phyloP scores from a whole-genome alignment of 2,113 vertebrate species.

The Tapirus terrestris region DNA sequence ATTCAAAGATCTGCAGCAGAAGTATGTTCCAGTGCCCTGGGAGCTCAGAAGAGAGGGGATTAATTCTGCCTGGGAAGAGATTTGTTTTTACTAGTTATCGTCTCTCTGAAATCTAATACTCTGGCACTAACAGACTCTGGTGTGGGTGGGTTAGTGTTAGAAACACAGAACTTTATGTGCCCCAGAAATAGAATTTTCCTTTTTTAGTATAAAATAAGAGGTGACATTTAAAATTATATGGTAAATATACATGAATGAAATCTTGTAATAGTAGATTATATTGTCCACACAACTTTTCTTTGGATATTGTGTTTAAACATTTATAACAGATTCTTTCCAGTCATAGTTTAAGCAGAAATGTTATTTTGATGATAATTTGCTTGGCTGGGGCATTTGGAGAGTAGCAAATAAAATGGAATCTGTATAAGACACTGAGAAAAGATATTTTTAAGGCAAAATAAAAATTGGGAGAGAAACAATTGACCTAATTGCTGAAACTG shows the following conservation, averaged over 20 bases:
- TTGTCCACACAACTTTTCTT: slow-evolving; percentile 8
- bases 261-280: background rate
- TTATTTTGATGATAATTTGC: slow-evolving; percentile 43
- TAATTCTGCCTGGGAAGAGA: slow-evolving; percentile 62
- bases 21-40: slow-evolving; percentile 23
- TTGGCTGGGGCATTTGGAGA: background rate
- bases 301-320: background rate
- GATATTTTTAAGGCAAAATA: slow-evolving; percentile 7
- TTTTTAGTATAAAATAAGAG: slow-evolving; percentile 51
- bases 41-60: slow-evolving; percentile 46
- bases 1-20: slow-evolving; percentile 48
- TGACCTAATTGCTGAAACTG: background rate
- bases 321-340: slow-evolving; percentile 1
- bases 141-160: background rate
- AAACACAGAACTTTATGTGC: background rate
- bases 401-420: background rate
- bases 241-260: slow-evolving; percentile 47
- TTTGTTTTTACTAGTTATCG: slow-evolving; percentile 58
- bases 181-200: slow-evolving; percentile 12
- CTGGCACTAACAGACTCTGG: slow-evolving; percentile 29
- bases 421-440: background rate
- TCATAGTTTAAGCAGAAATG: background rate
- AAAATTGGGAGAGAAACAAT: background rate
- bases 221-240: slow-evolving; percentile 17
- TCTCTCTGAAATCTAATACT: slow-evolving; percentile 65